Percentiles rank a stretch among this genome's conserved stretches.
phyloP scores from a whole-genome alignment of 1,140 invertebrate species.

The Mizuhopecten yessoensis region DNA sequence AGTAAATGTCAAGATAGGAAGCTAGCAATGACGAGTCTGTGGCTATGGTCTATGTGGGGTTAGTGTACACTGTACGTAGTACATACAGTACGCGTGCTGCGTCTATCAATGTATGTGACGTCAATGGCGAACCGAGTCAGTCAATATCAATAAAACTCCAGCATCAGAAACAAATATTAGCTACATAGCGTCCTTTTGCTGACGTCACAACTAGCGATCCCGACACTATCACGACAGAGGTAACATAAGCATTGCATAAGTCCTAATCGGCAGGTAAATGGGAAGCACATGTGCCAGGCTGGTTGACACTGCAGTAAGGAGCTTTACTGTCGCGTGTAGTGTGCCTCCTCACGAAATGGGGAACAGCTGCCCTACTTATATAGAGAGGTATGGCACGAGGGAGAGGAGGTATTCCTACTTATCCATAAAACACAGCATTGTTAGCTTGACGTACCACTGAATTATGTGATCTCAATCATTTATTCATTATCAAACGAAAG shows the following conservation, averaged over 20 bases:
- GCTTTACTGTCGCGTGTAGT: not conserved
- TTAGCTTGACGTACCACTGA: not conserved
- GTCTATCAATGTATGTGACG: not conserved
- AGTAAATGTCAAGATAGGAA: too few relatives aligned
- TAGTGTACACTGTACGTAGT: too few relatives aligned
- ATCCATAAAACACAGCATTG: not conserved
- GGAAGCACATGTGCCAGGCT: not conserved
- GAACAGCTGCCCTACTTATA: slow-evolving; percentile 3
- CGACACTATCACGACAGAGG: not conserved
- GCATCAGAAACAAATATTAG: not conserved
- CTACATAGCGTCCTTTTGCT: not conserved
- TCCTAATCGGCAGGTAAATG: not conserved
- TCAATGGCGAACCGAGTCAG: not conserved
- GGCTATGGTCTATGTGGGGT: too few relatives aligned
- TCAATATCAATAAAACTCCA: too few relatives aligned
- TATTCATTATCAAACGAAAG: too few relatives aligned
- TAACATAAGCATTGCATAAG: slow-evolving; percentile 7
- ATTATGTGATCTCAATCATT: not conserved
- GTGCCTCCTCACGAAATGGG: not conserved
- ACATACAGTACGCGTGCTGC: too few relatives aligned
- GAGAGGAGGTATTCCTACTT: not conserved
- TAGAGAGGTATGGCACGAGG: not conserved
- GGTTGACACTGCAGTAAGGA: not conserved
- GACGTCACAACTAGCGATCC: slow-evolving; percentile 1
- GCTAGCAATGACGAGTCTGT: too few relatives aligned